These are phyloP conservation scores for Equus przewalskii DNA, from an alignment of 2,113 vertebrate genomes.

Conservation along the genomic window DNA sequence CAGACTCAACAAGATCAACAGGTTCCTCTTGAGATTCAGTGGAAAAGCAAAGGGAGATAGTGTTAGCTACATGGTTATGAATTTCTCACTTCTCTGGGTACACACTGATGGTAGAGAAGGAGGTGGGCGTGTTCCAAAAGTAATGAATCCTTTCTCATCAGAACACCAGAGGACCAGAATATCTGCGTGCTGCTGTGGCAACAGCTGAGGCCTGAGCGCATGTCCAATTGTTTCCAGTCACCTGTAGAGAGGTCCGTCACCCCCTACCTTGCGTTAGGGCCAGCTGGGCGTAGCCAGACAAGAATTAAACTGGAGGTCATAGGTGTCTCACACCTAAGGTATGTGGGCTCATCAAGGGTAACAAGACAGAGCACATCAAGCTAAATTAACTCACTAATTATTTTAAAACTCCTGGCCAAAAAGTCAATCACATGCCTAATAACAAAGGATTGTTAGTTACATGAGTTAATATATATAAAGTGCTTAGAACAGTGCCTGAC, in stretches of 20 bases:
- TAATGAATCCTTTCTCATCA: not conserved
- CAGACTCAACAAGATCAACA: not conserved
- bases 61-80: not conserved
- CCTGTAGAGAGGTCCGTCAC: not conserved
- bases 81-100: not conserved
- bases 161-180: not conserved
- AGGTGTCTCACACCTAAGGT: not conserved
- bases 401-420: conserved; percentile 15
- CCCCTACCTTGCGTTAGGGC: not conserved
- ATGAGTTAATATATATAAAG: not conserved
- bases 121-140: not conserved
- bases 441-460: not conserved
- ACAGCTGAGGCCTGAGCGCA: not conserved
- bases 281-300: not conserved
- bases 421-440: not conserved
- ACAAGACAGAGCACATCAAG: not conserved
- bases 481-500: not conserved
- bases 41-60: not conserved
- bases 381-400: not conserved
- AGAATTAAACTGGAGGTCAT: not conserved
- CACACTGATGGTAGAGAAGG: not conserved
- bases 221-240: not conserved
- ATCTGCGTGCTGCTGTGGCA: not conserved
- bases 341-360: not conserved
- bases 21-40: not conserved